Conservation (phyloP, 2,113 vertebrate species). For the Oncorhynchus nerka region DNA sequence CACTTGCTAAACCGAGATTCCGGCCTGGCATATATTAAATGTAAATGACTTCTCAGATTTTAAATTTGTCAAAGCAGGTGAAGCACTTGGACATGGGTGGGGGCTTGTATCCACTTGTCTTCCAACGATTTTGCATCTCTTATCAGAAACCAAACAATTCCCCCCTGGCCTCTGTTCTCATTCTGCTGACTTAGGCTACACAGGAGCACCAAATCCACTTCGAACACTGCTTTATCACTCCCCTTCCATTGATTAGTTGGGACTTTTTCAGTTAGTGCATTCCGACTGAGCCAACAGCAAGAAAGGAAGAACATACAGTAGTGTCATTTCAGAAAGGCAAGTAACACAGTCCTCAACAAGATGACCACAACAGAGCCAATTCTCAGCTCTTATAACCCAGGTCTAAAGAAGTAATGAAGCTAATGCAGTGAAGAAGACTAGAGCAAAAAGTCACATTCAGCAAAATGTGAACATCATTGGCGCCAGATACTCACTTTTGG, state of each 20-base stretch:
- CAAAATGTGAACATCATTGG: too few species aligned
- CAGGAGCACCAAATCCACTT: not conserved
- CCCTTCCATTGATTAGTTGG: constrained; percentile 1
- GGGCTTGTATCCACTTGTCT: not conserved
- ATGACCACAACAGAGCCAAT: not conserved
- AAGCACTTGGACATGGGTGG: not conserved
- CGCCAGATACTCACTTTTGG: too few species aligned
- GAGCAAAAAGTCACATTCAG: too few species aligned
- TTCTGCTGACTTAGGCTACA: not conserved
- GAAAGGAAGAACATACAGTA: not conserved
- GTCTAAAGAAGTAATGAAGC: too few species aligned
- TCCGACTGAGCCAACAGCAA: not conserved
- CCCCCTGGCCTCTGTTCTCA: too few species aligned
- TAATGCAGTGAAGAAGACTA: too few species aligned
- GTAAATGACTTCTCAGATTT: not conserved
- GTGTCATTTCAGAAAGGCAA: not conserved
- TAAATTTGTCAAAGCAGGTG: not conserved
- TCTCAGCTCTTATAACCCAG: constrained; percentile 50
- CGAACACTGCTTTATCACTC: not conserved
- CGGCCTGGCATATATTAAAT: too few species aligned
- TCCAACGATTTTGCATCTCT: not conserved
- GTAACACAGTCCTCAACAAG: not conserved
- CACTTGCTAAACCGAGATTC: too few species aligned
- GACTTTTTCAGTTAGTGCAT: not conserved
- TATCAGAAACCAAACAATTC: not conserved